A percentile compares a stretch with the other conserved stretches of the same genome.
These are phyloP conservation scores for Polypterus bichir DNA, from an alignment of 2,113 vertebrate genomes.

Conservation along the genomic window DNA sequence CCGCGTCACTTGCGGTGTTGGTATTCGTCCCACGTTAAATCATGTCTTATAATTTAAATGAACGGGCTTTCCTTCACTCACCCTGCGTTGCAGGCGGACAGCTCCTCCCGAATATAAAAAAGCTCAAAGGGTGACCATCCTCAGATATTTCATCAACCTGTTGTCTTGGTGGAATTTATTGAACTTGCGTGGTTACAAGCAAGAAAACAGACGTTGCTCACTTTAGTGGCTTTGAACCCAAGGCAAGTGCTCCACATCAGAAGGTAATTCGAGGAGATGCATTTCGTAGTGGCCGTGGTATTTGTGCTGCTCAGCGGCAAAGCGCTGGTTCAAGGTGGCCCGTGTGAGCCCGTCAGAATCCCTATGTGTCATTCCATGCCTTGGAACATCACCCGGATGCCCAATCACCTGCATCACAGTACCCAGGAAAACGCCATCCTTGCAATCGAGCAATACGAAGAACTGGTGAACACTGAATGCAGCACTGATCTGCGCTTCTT, in stretches of 20 bases:
- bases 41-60: constrained; percentile 30
- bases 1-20: constrained; percentile 41
- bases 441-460: constrained; percentile 62
- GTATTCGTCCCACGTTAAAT: constrained; percentile 36
- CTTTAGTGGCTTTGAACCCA: too few species aligned
- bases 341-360: constrained; percentile 62
- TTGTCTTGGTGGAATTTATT: constrained; percentile 7
- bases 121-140: constrained; percentile 3
- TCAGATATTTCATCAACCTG: constrained; percentile 5
- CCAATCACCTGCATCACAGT: constrained; percentile 70
- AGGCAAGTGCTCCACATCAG: too few species aligned
- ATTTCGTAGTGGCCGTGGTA: constrained; percentile 21
- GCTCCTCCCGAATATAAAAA: neutral
- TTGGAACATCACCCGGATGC: constrained; percentile 68
- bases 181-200: neutral
- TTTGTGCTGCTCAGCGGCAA: constrained; percentile 38
- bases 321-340: constrained; percentile 42
- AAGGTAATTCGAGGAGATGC: constrained; percentile 1
- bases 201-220: too few species aligned
- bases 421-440: constrained; percentile 65
- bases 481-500: constrained; percentile 56
- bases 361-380: constrained; percentile 63
- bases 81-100: neutral
- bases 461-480: constrained; percentile 56
- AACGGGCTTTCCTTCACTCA: neutral